Base-by-base conservation (phyloP, 2,113 vertebrate species). In the Pollachius pollachius region DNA sequence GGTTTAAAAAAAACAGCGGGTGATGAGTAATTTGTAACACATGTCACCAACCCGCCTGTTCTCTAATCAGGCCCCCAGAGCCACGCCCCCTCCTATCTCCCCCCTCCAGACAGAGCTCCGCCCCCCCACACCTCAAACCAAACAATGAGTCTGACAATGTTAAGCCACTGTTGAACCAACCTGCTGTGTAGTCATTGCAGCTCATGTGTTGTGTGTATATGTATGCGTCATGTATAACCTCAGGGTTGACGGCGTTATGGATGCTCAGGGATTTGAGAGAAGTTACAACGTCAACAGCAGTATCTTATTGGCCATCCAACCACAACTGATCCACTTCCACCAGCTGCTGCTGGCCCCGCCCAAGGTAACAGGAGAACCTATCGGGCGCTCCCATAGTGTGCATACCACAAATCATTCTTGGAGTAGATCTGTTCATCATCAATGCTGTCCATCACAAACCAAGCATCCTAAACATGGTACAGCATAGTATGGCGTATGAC, bases 311-410 rank as follows among this genome's bases (percentile, higher is more conserved):
- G 95, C 94, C 58, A 96, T 99, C 16, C 89, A 96, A 79, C 95
- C 95, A 1, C 90, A 96, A 70, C 90, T 99, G 72, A 94, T 90
- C 85, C 95, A 99, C 83, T 97, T 98, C 90, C 97, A 99, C 81
- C 94, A 95, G 78, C 93, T 99, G n/a, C 94, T 99, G 76, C 92
- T 96, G 84, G 87, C 86, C 70, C 97, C 97, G 0, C 96, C 96
- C 54, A 98, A 95, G 95, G 96, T 99, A 92, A 4, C 15, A 15
- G 15, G 4, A 27, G 21, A 15, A 62, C 15, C 13, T 25, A 62
- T 5, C 13, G 9, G 21, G 15, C 15, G 25, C 56, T 15, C 52
- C 52, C 21, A 58, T 17, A 18, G 52, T 2, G 13, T 13, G 52
- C 27, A 57, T 25, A 7, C 52, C 15, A n/a, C 25, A 25, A 15